These are phyloP conservation scores for Apamea anceps DNA, from an alignment of 2,888 invertebrate species.

Conservation along the genomic window DNA sequence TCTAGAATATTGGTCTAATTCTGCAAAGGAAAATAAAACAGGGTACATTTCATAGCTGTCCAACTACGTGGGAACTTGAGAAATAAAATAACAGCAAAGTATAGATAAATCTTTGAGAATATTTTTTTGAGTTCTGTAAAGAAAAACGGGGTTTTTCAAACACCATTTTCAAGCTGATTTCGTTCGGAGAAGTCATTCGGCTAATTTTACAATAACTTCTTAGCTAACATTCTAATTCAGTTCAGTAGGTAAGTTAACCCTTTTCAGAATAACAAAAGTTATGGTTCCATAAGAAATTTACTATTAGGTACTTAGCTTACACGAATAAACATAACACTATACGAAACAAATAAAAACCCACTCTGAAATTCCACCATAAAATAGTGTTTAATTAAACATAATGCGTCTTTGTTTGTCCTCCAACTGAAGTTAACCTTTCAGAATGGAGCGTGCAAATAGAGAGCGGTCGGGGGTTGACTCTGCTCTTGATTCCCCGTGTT, in stretches of 20 bases:
- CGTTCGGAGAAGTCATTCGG: background rate
- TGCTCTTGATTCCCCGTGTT: conserved; percentile 87
- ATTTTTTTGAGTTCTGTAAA: background rate
- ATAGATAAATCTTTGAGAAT: background rate
- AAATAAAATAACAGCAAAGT: background rate
- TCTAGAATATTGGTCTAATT: background rate
- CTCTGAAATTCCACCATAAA: conserved; percentile 14
- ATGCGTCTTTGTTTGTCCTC: conserved; percentile 62
- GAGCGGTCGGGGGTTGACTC: conserved; percentile 82
- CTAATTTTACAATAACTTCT: background rate
- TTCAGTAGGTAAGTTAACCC: background rate
- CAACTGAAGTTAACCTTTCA: conserved; percentile 78
- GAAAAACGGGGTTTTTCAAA: background rate
- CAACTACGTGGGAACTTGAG: background rate
- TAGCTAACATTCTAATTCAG: background rate
- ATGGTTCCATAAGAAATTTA: background rate
- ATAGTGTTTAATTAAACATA: conserved; percentile 62
- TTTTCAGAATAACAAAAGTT: background rate
- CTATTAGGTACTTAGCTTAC: background rate
- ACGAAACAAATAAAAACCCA: background rate
- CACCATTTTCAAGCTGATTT: background rate
- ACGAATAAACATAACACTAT: background rate
- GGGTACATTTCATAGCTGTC: too few relatives aligned
- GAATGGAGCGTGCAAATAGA: conserved; percentile 83
- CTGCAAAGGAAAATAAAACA: background rate